These are phyloP conservation scores for Leptothorax acervorum DNA, from an alignment of 2,888 invertebrate species.

Conservation along the genomic window DNA sequence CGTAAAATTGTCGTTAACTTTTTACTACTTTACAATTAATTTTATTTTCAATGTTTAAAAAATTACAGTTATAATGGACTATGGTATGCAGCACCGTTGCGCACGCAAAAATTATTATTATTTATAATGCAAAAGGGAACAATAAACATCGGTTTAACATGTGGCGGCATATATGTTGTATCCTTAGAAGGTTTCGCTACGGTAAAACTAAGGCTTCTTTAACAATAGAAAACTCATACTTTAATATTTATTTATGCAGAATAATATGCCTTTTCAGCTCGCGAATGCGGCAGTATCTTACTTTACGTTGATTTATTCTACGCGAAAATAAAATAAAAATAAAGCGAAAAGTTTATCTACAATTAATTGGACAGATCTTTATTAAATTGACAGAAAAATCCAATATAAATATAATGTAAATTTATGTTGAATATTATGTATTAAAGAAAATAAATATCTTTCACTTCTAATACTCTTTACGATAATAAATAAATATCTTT, in stretches of 20 bases:
- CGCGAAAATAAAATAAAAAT: background rate
- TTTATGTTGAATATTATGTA: background rate
- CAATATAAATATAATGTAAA: background rate
- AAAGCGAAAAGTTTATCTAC: background rate
- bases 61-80: conserved; percentile 32
- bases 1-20: background rate
- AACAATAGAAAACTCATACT: background rate
- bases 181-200: conserved; percentile 26
- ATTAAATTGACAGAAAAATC: background rate
- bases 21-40: background rate
- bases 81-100: conserved; percentile 44
- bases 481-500: background rate
- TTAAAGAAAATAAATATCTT: background rate
- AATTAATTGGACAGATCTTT: background rate
- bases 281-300: conserved; percentile 1
- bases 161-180: background rate
- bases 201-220: conserved; percentile 1
- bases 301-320: conserved; percentile 4
- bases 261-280: background rate
- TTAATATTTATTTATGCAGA: background rate
- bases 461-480: background rate
- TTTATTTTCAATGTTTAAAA: background rate
- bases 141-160: background rate
- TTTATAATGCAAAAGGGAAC: conserved; percentile 34
- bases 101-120: conserved; percentile 37